Percentiles rank a stretch among this genome's conserved stretches.
phyloP scores from a whole-genome alignment of 64 coral and sea anemone species.

The Montipora capricornis region DNA sequence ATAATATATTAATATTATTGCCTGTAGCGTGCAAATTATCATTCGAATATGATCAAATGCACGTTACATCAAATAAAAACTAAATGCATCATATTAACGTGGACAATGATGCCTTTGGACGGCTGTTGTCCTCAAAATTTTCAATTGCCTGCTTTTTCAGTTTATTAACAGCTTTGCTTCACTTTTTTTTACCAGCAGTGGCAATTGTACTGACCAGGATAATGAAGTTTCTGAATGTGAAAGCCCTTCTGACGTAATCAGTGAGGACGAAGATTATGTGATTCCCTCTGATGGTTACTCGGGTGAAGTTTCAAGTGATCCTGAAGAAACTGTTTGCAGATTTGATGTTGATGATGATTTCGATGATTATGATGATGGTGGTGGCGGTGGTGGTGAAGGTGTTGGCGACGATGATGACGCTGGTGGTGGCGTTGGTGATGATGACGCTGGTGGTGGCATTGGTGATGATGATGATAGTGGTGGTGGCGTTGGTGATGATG shows the following conservation, averaged over 20 bases:
- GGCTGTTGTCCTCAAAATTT: background rate
- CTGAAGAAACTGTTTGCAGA: background rate
- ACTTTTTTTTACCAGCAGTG: background rate
- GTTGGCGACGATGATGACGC: too few species aligned
- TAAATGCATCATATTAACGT: too few species aligned
- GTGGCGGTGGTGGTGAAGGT: too few species aligned
- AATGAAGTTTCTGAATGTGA: constrained; percentile 8
- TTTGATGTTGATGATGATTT: background rate
- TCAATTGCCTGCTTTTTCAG: background rate
- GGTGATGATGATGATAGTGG: background rate
- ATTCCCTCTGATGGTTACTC: background rate
- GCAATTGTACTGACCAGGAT: constrained; percentile 14
- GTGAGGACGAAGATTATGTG: background rate
- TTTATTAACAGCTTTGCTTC: background rate
- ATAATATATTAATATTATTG: too few species aligned
- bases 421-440: too few species aligned
- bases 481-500: background rate
- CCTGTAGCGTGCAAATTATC: too few species aligned
- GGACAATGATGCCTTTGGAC: background rate
- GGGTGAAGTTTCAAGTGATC: background rate
- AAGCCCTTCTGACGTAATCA: background rate
- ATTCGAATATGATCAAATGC: too few species aligned
- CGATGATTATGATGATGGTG: too few species aligned
- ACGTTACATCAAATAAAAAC: too few species aligned
- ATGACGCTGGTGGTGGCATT: background rate